These are phyloP conservation scores for Myiotriccus ornatus DNA, from an alignment of 2,797 vertebrate genomes.

Conservation along the genomic window DNA sequence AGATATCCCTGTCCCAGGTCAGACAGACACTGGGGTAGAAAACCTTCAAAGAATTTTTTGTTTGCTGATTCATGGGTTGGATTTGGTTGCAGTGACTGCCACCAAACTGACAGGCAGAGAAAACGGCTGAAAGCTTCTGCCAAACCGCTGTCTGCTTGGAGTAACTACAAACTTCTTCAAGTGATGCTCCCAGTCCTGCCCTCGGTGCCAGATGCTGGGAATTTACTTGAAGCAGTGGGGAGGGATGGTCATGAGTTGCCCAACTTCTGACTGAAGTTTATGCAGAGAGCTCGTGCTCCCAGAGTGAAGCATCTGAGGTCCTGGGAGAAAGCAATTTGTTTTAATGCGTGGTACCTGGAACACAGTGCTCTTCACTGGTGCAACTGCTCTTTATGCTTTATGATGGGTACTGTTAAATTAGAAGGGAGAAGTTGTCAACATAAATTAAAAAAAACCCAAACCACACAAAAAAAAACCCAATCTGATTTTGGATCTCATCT, in stretches of 20 bases:
- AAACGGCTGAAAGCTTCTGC: too few relatives aligned
- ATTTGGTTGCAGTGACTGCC: too few relatives aligned
- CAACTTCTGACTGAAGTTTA: neutral
- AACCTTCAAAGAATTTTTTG: too few relatives aligned
- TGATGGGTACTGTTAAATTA: neutral
- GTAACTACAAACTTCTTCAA: neutral
- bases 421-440: neutral
- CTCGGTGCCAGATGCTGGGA: neutral
- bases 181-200: neutral
- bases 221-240: neutral
- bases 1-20: neutral
- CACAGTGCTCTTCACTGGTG: neutral
- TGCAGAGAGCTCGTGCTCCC: neutral
- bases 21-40: too few relatives aligned
- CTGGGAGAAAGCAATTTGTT: neutral
- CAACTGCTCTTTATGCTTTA: neutral
- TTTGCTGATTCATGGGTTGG: too few relatives aligned
- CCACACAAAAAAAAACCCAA: neutral
- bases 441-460: neutral
- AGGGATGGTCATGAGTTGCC: neutral
- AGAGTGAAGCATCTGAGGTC: neutral
- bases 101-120: too few relatives aligned
- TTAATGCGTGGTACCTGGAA: neutral
- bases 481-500: neutral
- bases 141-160: neutral